Evolutionary conservation across 2,797 vertebrate genomes (phyloP), one percentile per base, ranked within the genome.

Genomic region (Eupleurogrammus muticus): DNA sequence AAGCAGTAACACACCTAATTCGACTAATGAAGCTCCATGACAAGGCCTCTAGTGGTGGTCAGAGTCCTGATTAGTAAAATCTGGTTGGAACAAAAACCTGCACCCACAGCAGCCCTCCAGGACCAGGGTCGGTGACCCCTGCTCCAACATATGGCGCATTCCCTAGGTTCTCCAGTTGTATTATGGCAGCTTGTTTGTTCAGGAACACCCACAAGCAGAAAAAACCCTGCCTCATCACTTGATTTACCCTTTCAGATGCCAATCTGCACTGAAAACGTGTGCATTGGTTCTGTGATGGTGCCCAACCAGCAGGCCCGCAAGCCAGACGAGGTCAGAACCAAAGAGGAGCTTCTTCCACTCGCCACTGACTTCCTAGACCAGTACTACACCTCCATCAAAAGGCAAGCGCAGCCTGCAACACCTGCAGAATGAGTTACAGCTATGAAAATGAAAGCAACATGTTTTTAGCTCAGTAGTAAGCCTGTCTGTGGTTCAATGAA

Each of bases 361-460:
- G 97, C 98, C 59, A 97, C 95, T 36, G 97, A 99, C 88, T 99
- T 99, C 83, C 95, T 99, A 17, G 95, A 99, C 75, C 98, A 99
- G 86, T 99, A 98, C 90, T 99, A 97, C 89, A 96, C 96, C 3
- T 98, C 97, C 66, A 99, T 98, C 77, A 99, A 95, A 94, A 97
- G 97, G 98, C 89, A 92, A 89, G 87, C 14, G 0, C 11, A 20
- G 34, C 35, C n/a, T 36, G 6, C 14, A 9, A 10, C 21, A 4
- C 6, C 44, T 48, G 58, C 24, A 64, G 17, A 17, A 4, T 7
- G 2, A 9, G 35, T 19, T 13, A 5, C 32, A 23, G 6, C 13
- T 66, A 8, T 56, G 28, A 46, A 21, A 40, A 13, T 9, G 16
- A 21, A 8, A 13, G 28, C 28, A 57, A 49, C 20, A 46, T 12